Evolutionary conservation across 2,797 vertebrate genomes (phyloP), one percentile per base, ranked within the genome.

Genomic region (Numenius phaeopus): DNA sequence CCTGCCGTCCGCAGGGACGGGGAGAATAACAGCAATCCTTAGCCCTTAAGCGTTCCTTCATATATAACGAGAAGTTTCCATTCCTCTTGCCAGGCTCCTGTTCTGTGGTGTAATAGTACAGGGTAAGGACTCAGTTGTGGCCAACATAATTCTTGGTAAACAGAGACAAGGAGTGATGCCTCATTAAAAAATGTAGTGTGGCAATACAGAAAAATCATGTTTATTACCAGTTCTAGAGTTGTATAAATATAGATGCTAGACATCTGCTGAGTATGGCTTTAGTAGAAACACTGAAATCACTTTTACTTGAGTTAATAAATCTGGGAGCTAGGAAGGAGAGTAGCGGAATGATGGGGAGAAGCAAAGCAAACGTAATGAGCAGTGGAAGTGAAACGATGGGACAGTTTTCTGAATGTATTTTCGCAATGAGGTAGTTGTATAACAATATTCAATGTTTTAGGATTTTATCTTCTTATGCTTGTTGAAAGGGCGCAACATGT

Each of bases 161-260:
- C 73, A 70, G 80, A 90, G 88, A 84, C 8, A 5, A 82, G 86
- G 83, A 94, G 82, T 89, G 90, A 96, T 96, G 83, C 66, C 89
- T 96, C 91, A 64, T 97, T 94, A 87, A 87, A 94, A 94, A 96
- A 87, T 47, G 59, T 50, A 89, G 75, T 70, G 75, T 90, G 90
- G 66, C 91, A 94, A 76, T 91, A 85, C 59, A 76, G 59, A 44
- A 77, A 97, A 94, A 82, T 90, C 26, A 13, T 95, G 88, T 90
- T 97, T 95, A 93, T 96, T 90, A 77, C 80, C 73, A 90, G 73
- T 79, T 90, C 86, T 93, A 17, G 91, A 94, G 88, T 94, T 94
- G 88, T 92, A 73, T 93, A 95, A 96, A 96, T 95, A 94, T 54
- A 95, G 83, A 96, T 84, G 75, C 83, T 77, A 93, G 95, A 91